phyloP scores from a whole-genome alignment of 2,888 invertebrate genomes.

The Augiades crinisus region DNA sequence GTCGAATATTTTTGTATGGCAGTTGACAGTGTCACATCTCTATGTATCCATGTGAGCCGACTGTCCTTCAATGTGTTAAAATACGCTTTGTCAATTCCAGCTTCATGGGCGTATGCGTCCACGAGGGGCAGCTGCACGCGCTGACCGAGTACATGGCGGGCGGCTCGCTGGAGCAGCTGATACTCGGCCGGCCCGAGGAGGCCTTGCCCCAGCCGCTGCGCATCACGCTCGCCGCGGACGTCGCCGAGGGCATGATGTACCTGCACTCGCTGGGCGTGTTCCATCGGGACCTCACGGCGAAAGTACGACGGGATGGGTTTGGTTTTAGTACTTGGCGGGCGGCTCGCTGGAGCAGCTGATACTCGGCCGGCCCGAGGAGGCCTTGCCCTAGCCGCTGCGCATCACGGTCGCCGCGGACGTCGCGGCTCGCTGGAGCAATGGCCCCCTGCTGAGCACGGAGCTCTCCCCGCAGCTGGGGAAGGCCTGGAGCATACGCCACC shows the following conservation, averaged over 20 bases:
- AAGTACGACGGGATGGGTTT: conserved; percentile 81
- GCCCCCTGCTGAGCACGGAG: no score
- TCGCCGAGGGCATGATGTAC: conserved; percentile 95
- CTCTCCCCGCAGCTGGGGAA: conserved; percentile 82
- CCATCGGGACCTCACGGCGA: conserved; percentile 97
- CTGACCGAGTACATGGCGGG: conserved; percentile 98
- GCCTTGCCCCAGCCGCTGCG: conserved; percentile 90
- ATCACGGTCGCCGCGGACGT: conserved; percentile 94
- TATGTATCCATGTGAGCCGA: no score
- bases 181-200: conserved; percentile 86
- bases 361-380: conserved; percentile 84
- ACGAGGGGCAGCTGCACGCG: conserved; percentile 97
- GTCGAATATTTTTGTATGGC: no score
- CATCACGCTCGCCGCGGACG: conserved; percentile 92
- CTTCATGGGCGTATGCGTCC: conserved; percentile 97
- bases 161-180: conserved; percentile 95
- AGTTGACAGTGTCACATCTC: no score
- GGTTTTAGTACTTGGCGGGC: conserved; percentile 97
- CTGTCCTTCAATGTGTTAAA: no score
- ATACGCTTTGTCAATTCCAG: conserved; percentile 67
- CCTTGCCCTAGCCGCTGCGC: conserved; percentile 89
- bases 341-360: conserved; percentile 96
- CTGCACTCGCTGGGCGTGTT: conserved; percentile 96
- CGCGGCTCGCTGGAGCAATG: conserved; percentile 95
- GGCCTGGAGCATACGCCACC: conserved; percentile 89